phyloP scores from a whole-genome alignment of 2,797 vertebrate genomes.

The Notoglanidium macrostoma region DNA sequence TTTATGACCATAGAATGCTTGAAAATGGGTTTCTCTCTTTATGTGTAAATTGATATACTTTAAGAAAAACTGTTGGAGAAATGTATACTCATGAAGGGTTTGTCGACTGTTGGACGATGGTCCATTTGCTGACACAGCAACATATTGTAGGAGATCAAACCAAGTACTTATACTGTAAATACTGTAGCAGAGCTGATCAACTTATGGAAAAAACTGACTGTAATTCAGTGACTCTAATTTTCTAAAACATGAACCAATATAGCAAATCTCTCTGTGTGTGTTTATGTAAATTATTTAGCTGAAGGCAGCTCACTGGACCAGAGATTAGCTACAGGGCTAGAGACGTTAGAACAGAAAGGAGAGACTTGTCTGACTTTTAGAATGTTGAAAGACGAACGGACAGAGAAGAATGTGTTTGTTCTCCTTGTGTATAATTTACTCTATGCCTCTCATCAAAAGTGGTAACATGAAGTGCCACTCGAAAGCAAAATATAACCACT shows the following conservation, averaged over 20 bases:
- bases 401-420: background rate
- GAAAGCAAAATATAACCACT: background rate
- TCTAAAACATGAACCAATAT: background rate
- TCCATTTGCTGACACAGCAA: background rate
- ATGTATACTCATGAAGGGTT: background rate
- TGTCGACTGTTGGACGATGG: background rate
- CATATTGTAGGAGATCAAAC: background rate
- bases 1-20: constrained; percentile 32
- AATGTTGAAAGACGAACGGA: background rate
- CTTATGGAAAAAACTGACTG: background rate
- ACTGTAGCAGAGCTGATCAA: background rate
- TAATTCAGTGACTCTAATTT: background rate
- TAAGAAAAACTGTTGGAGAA: background rate
- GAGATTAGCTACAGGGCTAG: background rate
- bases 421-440: background rate
- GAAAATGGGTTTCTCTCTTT: background rate
- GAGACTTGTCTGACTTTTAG: background rate
- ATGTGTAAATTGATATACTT: background rate
- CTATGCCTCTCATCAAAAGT: background rate
- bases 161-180: background rate
- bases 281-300: background rate
- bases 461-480: background rate
- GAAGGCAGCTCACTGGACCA: background rate
- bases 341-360: background rate
- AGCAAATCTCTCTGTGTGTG: background rate